phyloP scores from a whole-genome alignment of 2,113 vertebrate genomes.

The Corythoichthys haematopterus region DNA sequence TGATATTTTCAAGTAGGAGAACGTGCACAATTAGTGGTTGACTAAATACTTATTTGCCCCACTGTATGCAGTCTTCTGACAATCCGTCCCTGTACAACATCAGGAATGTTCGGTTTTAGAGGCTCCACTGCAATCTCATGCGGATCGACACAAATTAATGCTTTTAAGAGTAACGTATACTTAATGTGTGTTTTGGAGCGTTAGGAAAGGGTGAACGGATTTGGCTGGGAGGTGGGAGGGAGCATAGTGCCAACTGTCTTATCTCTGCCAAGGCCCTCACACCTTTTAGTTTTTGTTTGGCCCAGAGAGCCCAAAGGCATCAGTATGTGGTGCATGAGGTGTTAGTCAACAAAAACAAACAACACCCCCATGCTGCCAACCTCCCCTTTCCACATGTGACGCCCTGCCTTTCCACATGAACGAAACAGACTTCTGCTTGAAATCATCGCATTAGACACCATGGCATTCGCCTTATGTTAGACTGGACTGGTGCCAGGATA shows the following conservation, averaged over 20 bases:
- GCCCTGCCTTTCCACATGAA: constrained; percentile 47
- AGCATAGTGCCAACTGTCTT: constrained; percentile 24
- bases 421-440: constrained; percentile 48
- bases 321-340: constrained; percentile 43
- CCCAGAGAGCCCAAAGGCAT: constrained; percentile 35
- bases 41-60: no score
- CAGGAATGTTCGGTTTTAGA: not conserved
- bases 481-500: constrained; percentile 42
- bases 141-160: constrained; percentile 16
- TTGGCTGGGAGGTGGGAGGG: constrained; percentile 1
- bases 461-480: constrained; percentile 39
- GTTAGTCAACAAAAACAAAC: constrained; percentile 57
- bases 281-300: constrained; percentile 38
- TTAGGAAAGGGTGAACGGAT: not conserved
- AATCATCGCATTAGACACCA: constrained; percentile 50
- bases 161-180: not conserved
- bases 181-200: not conserved
- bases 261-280: constrained; percentile 42
- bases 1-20: no score
- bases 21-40: no score
- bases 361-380: constrained; percentile 20
- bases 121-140: not conserved
- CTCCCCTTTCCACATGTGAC: constrained; percentile 21
- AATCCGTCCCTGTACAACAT: not conserved
- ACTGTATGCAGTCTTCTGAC: no score